These are phyloP conservation scores for Sarcophaga bullata DNA, from an alignment of 1,140 invertebrate genomes.

Conservation along the genomic window DNA sequence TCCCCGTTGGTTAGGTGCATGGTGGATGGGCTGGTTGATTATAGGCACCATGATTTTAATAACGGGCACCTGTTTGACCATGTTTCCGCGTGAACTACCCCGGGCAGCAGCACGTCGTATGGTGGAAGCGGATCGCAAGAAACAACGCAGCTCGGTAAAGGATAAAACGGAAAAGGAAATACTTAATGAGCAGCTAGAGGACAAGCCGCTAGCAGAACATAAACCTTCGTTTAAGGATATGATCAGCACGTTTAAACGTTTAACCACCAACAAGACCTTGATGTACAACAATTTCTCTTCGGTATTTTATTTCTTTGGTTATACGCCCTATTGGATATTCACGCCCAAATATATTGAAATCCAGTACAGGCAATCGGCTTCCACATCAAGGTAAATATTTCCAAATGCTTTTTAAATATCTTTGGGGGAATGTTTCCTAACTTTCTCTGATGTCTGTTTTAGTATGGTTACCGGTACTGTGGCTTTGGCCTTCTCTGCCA, in stretches of 20 bases:
- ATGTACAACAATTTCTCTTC: constrained; percentile 76
- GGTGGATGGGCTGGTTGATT: constrained; percentile 84
- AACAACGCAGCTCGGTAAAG: constrained; percentile 44
- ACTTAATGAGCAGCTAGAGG: constrained; percentile 49
- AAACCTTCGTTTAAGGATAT: constrained; percentile 70
- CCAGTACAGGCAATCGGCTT: constrained; percentile 78
- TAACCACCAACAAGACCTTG: constrained; percentile 73
- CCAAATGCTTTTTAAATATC: neutral
- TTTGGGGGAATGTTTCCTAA: neutral
- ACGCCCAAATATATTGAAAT: constrained; percentile 82
- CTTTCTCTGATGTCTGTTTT: neutral
- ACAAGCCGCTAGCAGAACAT: constrained; percentile 47
- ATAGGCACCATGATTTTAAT: constrained; percentile 73
- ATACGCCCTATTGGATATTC: constrained; percentile 80
- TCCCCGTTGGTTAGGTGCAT: constrained; percentile 80
- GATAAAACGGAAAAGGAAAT: constrained; percentile 50
- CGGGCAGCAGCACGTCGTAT: constrained; percentile 70
- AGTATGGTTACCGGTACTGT: constrained; percentile 76
- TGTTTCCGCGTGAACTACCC: constrained; percentile 75
- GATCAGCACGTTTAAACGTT: constrained; percentile 72
- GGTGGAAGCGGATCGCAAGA: constrained; percentile 61
- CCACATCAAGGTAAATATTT: constrained; percentile 68
- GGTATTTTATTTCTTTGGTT: constrained; percentile 77
- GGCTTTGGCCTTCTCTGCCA: constrained; percentile 77
- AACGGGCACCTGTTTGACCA: constrained; percentile 72